phyloP scores from a whole-genome alignment of 1,140 invertebrate species.

The Halyomorpha halys region DNA sequence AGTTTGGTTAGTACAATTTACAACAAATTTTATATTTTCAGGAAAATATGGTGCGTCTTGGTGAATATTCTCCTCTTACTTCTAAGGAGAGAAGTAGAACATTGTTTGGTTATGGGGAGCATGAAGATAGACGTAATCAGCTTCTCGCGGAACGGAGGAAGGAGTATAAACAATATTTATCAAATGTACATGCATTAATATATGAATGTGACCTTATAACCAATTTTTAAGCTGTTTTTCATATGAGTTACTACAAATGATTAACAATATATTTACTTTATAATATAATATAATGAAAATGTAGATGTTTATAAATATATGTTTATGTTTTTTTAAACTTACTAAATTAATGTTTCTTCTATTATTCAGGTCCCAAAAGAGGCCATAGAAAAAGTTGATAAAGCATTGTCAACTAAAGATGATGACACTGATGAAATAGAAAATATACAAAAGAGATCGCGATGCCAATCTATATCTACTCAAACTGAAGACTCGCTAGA shows the following conservation, averaged over 20 bases:
- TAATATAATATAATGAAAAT: too few species aligned
- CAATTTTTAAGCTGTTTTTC: too few species aligned
- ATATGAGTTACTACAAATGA: too few species aligned
- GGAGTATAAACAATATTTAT: conserved; percentile 3
- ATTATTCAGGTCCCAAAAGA: neutral
- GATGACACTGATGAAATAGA: neutral
- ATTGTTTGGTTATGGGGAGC: conserved; percentile 13
- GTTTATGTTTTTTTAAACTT: too few species aligned
- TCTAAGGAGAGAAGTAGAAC: conserved; percentile 13
- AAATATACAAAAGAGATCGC: neutral
- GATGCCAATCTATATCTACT: conserved; percentile 1
- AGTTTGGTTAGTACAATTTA: too few species aligned
- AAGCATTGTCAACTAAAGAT: neutral
- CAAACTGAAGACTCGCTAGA: neutral
- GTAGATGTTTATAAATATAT: too few species aligned
- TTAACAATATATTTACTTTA: too few species aligned
- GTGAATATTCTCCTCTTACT: conserved; percentile 23
- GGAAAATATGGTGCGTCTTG: conserved; percentile 21
- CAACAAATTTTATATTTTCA: conserved; percentile 6
- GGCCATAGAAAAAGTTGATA: neutral
- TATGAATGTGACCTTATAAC: too few species aligned
- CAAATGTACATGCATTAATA: too few species aligned
- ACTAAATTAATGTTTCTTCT: too few species aligned
- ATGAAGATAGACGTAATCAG: conserved; percentile 14
- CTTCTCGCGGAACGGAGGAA: conserved; percentile 12